Percentiles rank a stretch among this genome's conserved stretches.
Evolutionary conservation across 2,113 vertebrate genomes (phyloP).

Genomic region (Pluvianellus socialis): DNA sequence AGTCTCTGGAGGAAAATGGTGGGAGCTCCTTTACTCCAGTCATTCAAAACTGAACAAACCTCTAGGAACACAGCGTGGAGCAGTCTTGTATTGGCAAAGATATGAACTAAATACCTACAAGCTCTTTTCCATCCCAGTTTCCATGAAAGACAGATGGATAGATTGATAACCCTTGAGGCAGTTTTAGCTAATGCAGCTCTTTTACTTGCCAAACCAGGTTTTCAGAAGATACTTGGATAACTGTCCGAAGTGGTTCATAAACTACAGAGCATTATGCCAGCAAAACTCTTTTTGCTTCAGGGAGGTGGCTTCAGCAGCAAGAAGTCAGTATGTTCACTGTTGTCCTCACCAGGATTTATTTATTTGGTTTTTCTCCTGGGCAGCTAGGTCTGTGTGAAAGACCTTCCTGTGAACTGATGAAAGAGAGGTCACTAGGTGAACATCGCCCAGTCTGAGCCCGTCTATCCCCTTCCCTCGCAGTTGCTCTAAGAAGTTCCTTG

Average conservation of each 20-base stretch:
- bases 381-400: not conserved
- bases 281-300: not conserved
- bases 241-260: not conserved
- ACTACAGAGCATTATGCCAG: not conserved
- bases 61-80: not conserved
- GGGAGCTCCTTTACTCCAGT: not conserved
- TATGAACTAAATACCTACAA: not conserved
- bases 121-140: not conserved
- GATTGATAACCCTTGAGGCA: not conserved
- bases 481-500: not conserved
- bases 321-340: not conserved
- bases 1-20: not conserved
- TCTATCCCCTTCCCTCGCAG: not conserved
- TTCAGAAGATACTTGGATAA: not conserved
- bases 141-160: not conserved
- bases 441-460: not conserved
- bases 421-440: not conserved
- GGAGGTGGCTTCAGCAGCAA: not conserved
- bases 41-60: not conserved
- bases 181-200: not conserved
- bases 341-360: not conserved
- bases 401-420: not conserved
- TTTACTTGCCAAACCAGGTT: not conserved
- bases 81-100: not conserved
- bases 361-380: not conserved